Evolutionary conservation across 2,113 vertebrate genomes (phyloP).

Genomic region (Mormyrus iriodes): DNA sequence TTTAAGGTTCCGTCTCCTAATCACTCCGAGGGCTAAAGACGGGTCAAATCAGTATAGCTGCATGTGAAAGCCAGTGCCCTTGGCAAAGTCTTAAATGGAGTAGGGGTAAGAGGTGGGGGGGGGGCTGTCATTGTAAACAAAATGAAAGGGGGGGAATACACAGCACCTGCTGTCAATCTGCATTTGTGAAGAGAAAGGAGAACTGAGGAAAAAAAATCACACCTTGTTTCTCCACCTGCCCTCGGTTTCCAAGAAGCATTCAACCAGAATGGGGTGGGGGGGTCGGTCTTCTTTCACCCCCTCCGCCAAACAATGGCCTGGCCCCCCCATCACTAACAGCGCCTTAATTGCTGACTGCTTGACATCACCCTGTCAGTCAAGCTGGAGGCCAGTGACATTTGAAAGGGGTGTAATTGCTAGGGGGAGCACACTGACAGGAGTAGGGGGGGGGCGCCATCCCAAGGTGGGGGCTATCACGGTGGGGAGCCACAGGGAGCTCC

Average conservation of each 20-base stretch:
- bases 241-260: constrained; percentile 47
- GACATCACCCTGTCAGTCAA: constrained; percentile 58
- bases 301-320: constrained; percentile 58
- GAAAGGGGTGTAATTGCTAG: constrained; percentile 70
- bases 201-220: neutral
- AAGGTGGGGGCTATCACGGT: constrained; percentile 63
- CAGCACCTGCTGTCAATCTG: constrained; percentile 36
- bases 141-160: neutral
- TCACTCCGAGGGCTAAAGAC: constrained; percentile 38
- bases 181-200: constrained; percentile 39
- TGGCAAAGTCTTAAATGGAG: constrained; percentile 44
- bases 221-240: constrained; percentile 37
- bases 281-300: constrained; percentile 55
- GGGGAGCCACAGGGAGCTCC: constrained; percentile 21
- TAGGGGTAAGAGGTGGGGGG: neutral
- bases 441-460: neutral
- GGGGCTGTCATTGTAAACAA: constrained; percentile 27
- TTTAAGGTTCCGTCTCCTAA: constrained; percentile 24
- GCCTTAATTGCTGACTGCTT: constrained; percentile 63
- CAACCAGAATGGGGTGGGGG: constrained; percentile 29
- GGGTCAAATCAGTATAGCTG: constrained; percentile 49
- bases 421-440: constrained; percentile 54
- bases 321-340: constrained; percentile 54
- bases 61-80: constrained; percentile 47
- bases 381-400: constrained; percentile 63